Evolutionary conservation across 2,113 vertebrate genomes (phyloP).

Genomic region (Columbina picui): DNA sequence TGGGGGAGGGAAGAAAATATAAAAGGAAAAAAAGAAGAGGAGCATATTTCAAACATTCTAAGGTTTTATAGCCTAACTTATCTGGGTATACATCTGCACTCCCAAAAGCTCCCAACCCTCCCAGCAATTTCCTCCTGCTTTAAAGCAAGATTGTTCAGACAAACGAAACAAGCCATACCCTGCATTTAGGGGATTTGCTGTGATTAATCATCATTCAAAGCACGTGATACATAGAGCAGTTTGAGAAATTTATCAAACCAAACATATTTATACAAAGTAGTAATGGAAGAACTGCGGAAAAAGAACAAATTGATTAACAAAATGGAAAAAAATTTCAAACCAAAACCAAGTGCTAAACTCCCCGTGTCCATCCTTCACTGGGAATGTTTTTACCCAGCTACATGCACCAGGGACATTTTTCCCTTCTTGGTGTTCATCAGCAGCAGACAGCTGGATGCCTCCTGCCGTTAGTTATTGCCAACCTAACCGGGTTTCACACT

Average conservation of each 20-base stretch:
- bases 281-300: neutral
- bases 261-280: neutral
- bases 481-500: neutral
- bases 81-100: neutral
- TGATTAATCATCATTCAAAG: neutral
- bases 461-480: neutral
- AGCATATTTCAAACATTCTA: neutral
- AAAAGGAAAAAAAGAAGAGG: neutral
- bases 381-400: neutral
- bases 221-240: neutral
- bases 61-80: neutral
- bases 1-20: neutral
- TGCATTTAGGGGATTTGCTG: neutral
- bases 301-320: neutral
- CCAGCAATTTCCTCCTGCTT: neutral
- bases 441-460: neutral
- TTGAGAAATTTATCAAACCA: neutral
- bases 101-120: neutral
- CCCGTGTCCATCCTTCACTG: fast-evolving
- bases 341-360: neutral
- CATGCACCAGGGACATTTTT: neutral
- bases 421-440: neutral
- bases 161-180: neutral
- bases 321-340: neutral
- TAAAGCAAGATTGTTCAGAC: neutral